phyloP scores from a whole-genome alignment of 2,113 vertebrate species.

The Puntigrus tetrazona region DNA sequence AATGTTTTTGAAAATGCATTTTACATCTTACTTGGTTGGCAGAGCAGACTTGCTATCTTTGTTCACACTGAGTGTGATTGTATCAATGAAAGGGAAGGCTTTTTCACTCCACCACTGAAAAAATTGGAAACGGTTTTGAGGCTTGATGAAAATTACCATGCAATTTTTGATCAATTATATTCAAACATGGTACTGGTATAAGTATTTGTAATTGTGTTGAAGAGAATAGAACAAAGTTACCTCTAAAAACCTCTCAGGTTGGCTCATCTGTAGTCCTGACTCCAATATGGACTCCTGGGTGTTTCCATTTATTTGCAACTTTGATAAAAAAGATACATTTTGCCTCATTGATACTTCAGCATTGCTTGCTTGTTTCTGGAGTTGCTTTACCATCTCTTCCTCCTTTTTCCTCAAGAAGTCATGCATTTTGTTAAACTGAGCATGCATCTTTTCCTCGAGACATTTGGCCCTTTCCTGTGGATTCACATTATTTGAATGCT shows the following conservation, averaged over 20 bases:
- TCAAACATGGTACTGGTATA: neutral
- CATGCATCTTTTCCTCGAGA: conserved; percentile 50
- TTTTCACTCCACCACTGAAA: conserved; percentile 55
- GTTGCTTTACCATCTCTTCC: conserved; percentile 51
- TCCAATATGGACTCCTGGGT: neutral
- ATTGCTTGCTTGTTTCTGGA: conserved; percentile 46
- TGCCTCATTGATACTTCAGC: conserved; percentile 49
- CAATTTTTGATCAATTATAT: neutral
- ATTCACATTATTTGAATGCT: neutral
- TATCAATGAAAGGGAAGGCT: neutral
- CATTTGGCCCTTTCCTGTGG: conserved; percentile 42
- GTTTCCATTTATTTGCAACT: conserved; percentile 1
- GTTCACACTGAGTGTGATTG: neutral
- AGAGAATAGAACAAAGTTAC: neutral
- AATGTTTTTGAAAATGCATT: neutral
- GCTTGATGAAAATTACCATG: neutral
- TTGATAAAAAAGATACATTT: neutral
- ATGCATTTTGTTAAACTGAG: conserved; percentile 62
- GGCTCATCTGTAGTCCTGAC: neutral
- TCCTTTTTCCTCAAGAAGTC: conserved; percentile 63
- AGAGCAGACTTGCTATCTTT: neutral
- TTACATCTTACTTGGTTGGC: neutral
- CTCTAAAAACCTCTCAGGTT: neutral
- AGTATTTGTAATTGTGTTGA: neutral
- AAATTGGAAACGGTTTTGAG: neutral